Conservation (phyloP, 2,888 invertebrate genomes). For the Dicroscelio sp. region DNA sequence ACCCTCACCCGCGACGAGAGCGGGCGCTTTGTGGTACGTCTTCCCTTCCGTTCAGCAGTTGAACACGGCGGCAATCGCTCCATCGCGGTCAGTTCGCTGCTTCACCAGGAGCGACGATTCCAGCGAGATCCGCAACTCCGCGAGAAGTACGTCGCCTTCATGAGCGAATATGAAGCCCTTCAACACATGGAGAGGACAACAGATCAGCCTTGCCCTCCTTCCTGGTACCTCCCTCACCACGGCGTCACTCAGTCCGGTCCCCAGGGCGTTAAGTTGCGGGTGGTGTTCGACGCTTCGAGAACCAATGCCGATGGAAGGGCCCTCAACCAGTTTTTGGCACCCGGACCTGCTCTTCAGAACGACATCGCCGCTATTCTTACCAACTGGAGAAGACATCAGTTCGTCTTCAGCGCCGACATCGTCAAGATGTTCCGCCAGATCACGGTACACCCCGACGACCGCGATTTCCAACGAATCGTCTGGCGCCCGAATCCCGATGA, state of each 20-base stretch:
- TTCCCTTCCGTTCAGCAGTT: neutral
- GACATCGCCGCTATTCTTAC: constrained; percentile 32
- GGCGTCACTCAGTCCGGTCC: no score
- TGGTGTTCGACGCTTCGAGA: no score
- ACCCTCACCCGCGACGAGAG: neutral
- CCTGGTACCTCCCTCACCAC: no score
- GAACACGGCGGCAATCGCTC: neutral
- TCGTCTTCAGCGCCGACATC: neutral
- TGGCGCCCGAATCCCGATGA: constrained; percentile 45
- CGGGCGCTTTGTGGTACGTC: constrained; percentile 20
- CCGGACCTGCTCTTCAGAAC: constrained; percentile 22
- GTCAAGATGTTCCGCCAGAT: constrained; percentile 56
- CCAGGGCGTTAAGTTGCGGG: no score
- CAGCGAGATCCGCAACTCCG: no score
- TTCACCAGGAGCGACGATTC: neutral
- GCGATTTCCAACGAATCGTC: constrained; percentile 43
- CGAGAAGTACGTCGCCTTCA: no score
- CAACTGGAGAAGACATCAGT: constrained; percentile 6
- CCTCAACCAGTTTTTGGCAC: no score
- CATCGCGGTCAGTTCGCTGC: neutral
- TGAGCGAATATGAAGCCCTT: no score
- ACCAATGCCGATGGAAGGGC: no score
- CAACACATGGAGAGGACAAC: no score
- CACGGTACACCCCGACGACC: neutral
- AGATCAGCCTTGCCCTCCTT: no score